Percentiles rank a stretch among this genome's conserved stretches.
Evolutionary conservation across 2,888 invertebrate species (phyloP).

Genomic region (Coelopa pilipes): DNA sequence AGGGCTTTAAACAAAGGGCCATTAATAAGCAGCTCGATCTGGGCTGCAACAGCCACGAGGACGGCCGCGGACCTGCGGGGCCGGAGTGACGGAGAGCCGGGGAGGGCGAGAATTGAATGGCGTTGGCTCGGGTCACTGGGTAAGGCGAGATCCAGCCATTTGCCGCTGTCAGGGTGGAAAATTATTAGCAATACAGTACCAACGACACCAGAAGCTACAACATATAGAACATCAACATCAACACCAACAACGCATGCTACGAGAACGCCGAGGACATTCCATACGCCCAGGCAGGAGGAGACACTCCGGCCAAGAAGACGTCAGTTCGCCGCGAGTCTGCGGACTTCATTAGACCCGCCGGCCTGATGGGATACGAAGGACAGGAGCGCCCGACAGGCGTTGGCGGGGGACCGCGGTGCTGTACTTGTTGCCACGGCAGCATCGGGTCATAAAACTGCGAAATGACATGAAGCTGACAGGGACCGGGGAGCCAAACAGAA

Average conservation of each 20-base stretch:
- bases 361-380: neutral
- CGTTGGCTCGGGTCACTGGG: neutral
- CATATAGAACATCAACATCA: too few species aligned
- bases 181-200: conserved; percentile 49
- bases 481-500: too few species aligned
- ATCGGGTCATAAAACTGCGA: conserved; percentile 39
- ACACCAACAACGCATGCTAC: conserved; percentile 16
- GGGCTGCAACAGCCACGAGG: conserved; percentile 7
- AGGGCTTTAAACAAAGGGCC: too few species aligned
- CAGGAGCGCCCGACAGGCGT: neutral
- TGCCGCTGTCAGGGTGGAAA: conserved; percentile 18
- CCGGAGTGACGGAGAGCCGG: neutral
- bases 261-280: neutral
- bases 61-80: neutral
- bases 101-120: neutral
- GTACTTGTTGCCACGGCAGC: conserved; percentile 29
- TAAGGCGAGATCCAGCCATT: conserved; percentile 1
- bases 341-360: conserved; percentile 17
- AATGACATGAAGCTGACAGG: conserved; percentile 35
- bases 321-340: conserved; percentile 5
- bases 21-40: neutral
- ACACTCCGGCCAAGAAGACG: neutral
- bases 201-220: too few species aligned
- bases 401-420: neutral
- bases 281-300: neutral